phyloP scores from a whole-genome alignment of 1,140 invertebrate species.

The Lucilia sericata region DNA sequence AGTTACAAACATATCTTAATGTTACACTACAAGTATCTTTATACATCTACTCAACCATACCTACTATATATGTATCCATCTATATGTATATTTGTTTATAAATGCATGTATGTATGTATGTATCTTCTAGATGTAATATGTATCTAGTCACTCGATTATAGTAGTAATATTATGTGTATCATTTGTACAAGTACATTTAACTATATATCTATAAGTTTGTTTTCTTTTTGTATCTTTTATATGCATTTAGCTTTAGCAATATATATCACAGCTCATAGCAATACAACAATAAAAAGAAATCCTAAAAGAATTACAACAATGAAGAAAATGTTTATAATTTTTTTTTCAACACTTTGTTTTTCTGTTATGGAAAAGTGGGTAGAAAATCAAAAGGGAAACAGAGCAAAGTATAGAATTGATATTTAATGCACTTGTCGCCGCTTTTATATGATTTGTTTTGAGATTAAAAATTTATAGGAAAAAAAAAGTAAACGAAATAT shows the following conservation, averaged over 20 bases:
- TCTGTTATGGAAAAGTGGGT: conserved; percentile 6
- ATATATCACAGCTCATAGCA: too few species aligned
- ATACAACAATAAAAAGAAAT: too few species aligned
- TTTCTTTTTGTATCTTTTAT: not conserved
- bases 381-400: conserved; percentile 6
- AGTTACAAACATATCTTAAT: too few species aligned
- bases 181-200: not conserved
- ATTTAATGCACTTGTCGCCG: conserved; percentile 12
- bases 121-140: not conserved
- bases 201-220: not conserved
- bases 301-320: not conserved
- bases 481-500: not conserved
- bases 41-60: too few species aligned
- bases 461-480: not conserved
- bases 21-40: too few species aligned
- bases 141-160: not conserved
- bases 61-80: not conserved
- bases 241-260: not conserved
- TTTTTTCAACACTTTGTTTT: not conserved
- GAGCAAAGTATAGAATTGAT: not conserved
- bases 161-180: conserved; percentile 1
- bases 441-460: conserved; percentile 19
- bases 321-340: not conserved
- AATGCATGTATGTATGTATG: not conserved
- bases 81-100: not conserved